Evolutionary conservation across 2,888 invertebrate genomes (phyloP), one percentile per base, ranked within the genome.

Genomic region (Drosophila kanekoi): DNA sequence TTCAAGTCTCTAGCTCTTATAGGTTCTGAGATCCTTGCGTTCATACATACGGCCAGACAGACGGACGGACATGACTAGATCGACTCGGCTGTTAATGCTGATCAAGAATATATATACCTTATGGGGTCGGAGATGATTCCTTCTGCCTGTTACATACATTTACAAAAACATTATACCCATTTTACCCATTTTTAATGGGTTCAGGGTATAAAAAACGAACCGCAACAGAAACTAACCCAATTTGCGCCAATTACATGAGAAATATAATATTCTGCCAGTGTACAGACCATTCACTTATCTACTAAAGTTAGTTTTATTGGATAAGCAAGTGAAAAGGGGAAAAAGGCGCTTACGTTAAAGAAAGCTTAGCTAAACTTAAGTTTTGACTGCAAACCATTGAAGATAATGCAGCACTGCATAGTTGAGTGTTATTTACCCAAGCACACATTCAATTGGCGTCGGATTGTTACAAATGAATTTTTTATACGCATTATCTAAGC

Each of bases 391-490:
- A 20, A 5, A 2, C 8, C 16, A 18, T 35, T 35, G 3, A 5
- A 28, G 16, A 37, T 43, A 11, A 13, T 14, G 63, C 28, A 32
- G 41, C 28, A 32, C n/a, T 63, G 62, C 43, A 5, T 13, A 28
- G 37, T 28, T 38, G 47, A 47, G 28, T 57, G 28, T 47, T 47
- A 57, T 57, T 41, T 44, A 23, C 23, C 13, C 16, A 14, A 18
- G 52, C 37, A 14, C 16, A 43, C 59, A 56, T 57, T 59, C 37
- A 56, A 60, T 53, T 58, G 62, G 37, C 56, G 48, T 53, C 41
- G 44, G 51, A 37, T 35, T 47, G 45, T 20, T 49, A 40, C 28
- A 70, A 53, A 54, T 70, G 48, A 52, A 57, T 59, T 70, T 45
- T 45, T 45, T 41, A 63, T 49, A 75, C 41, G 47, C 28, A 23